These are phyloP conservation scores for Petrocephalus schoutedeni DNA, from an alignment of 2,797 vertebrate species.

Conservation along the genomic window DNA sequence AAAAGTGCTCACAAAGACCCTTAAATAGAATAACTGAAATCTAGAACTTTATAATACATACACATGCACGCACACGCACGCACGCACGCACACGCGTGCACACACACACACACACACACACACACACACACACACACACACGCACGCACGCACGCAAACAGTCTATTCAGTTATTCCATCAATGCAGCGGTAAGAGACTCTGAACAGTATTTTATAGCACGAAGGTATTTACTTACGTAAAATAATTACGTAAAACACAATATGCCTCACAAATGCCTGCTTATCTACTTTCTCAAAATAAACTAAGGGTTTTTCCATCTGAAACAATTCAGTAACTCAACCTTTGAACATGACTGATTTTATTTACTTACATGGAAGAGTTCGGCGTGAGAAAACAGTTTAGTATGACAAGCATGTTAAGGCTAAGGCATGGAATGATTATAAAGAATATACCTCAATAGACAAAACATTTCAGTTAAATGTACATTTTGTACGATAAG, in stretches of 20 bases:
- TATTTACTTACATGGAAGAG: constrained; percentile 63
- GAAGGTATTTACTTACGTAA: constrained; percentile 65
- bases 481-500: constrained; percentile 91
- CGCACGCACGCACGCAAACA: constrained; percentile 35
- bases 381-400: constrained; percentile 65
- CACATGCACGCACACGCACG: constrained; percentile 43
- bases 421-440: constrained; percentile 99
- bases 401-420: constrained; percentile 92
- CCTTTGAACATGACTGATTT: constrained; percentile 59
- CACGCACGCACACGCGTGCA: constrained; percentile 43
- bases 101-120: constrained; percentile 56
- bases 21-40: constrained; percentile 52
- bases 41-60: constrained; percentile 51
- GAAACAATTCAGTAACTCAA: constrained; percentile 78
- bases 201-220: constrained; percentile 78
- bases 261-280: constrained; percentile 52
- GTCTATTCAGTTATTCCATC: constrained; percentile 98
- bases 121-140: constrained; percentile 54
- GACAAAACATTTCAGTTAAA: constrained; percentile 94
- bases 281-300: constrained; percentile 60
- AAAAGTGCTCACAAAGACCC: constrained; percentile 44
- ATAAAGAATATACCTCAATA: constrained; percentile 94
- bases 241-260: constrained; percentile 60
- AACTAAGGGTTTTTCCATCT: constrained; percentile 83
- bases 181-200: constrained; percentile 94